Evolutionary conservation across 35 echinoderm and acorn worm genomes (phyloP), one percentile per base, ranked within the genome.

Genomic region (Strongylocentrotus purpuratus): DNA sequence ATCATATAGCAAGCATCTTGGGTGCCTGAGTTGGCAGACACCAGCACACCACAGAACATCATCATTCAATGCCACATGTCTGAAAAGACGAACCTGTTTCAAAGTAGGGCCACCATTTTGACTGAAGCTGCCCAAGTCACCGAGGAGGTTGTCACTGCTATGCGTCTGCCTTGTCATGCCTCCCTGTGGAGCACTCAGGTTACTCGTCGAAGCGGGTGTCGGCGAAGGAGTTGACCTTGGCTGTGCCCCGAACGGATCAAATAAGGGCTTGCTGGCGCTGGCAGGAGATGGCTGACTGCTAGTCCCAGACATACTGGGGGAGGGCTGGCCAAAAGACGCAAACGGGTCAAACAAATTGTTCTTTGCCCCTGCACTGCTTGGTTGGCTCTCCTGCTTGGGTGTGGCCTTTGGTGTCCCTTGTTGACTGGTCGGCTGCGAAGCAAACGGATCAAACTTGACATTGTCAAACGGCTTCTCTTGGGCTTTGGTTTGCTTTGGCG

Each of bases 321-420:
- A 47, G 47, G 47, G 11, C 65, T 61, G 86, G 25, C 32, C 59
- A 5, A 78, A 94, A 0, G 94, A 31, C 31, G 95, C 94, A 94
- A 99, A 99, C 0, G 96, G 96, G 94, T 99, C 98, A 97, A 99
- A 99, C 7, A 95, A 22, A 59, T 97, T 93, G n/a, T 94, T 92
- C 47, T 93, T 61, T 86, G n/a, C 32, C 46, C 71, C 88, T 20
- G 92, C 61, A 59, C 41, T 33, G n/a, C 41, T 95, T 32, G 25
- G 86, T 28, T 31, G 78, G 85, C 41, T 59, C 94, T 88, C 25
- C 61, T 87, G n/a, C n/a, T 32, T 50, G 15, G 70, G 9, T 47
- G 78, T 32, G 33, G 86, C 86, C 45, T 94, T 45, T 86, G 71
- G 94, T 8, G 33, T 55, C 41, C 90, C 96, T 94, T 60, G 94